These are phyloP conservation scores for Triplophysa tibetana DNA, from an alignment of 2,113 vertebrate species.

Conservation along the genomic window DNA sequence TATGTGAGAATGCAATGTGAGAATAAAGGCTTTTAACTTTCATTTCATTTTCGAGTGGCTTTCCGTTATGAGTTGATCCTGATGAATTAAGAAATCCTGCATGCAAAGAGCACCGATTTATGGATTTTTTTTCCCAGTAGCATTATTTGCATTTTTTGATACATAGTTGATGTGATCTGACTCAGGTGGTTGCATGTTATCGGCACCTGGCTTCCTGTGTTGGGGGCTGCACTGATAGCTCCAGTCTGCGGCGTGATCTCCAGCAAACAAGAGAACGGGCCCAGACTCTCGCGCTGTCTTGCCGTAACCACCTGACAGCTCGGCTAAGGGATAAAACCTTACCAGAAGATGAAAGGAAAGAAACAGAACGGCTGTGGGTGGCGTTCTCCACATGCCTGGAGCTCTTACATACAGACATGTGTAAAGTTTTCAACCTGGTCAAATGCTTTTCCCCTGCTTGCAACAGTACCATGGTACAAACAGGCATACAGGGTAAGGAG, in stretches of 20 bases:
- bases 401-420: slow-evolving; percentile 79
- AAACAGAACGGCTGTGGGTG: slow-evolving; percentile 80
- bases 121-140: no score
- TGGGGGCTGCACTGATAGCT: slow-evolving; percentile 73
- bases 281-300: slow-evolving; percentile 64
- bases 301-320: slow-evolving; percentile 68
- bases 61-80: no score
- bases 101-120: no score
- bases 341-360: slow-evolving; percentile 65
- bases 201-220: slow-evolving; percentile 75
- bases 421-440: slow-evolving; percentile 74
- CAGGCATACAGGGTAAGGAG: slow-evolving; percentile 74
- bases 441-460: slow-evolving; percentile 66
- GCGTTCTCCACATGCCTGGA: slow-evolving; percentile 79
- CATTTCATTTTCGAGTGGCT: no score
- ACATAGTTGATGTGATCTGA: background rate
- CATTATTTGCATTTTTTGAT: no score
- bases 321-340: slow-evolving; percentile 73
- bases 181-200: slow-evolving; percentile 79
- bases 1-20: no score
- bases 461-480: slow-evolving; percentile 66
- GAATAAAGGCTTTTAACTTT: no score
- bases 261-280: slow-evolving; percentile 72
- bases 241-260: slow-evolving; percentile 73
- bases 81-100: no score